Percentiles rank a stretch among this genome's conserved stretches.
Evolutionary conservation across 2,797 vertebrate genomes (phyloP).

Genomic region (Zalophus californianus): DNA sequence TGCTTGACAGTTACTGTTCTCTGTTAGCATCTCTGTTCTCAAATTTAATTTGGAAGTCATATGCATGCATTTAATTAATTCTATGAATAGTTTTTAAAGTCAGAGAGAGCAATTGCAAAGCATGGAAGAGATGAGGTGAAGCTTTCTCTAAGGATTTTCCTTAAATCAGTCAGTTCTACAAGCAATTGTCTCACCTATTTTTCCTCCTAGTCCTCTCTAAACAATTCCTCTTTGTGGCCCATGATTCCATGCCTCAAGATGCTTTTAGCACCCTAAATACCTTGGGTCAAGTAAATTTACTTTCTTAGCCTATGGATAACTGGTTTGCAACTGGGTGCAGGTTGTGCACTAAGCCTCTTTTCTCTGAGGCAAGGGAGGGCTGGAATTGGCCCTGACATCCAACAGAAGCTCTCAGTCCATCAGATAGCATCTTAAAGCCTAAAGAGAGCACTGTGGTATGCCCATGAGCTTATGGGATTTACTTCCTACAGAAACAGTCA

Average conservation of each 20-base stretch:
- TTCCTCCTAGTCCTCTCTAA: neutral
- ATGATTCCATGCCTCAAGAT: neutral
- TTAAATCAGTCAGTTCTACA: neutral
- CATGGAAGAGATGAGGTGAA: neutral
- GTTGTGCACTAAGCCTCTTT: neutral
- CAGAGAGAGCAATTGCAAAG: neutral
- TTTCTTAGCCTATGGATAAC: neutral
- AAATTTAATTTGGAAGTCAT: conserved; percentile 39
- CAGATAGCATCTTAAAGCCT: neutral
- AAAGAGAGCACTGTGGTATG: neutral
- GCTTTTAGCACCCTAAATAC: neutral
- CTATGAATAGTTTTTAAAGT: conserved; percentile 45
- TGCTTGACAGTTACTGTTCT: neutral
- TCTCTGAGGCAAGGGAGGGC: neutral
- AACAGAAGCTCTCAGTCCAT: neutral
- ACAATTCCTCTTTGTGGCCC: neutral
- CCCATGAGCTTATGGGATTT: neutral
- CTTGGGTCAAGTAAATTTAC: neutral
- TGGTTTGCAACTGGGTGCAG: neutral
- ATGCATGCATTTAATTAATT: neutral
- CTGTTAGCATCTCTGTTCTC: neutral
- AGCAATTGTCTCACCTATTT: neutral
- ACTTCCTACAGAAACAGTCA: neutral
- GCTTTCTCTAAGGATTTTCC: neutral
- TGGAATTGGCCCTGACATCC: neutral